Evolutionary conservation across 2,888 invertebrate species (phyloP).

Genomic region (Octodonta nipae): DNA sequence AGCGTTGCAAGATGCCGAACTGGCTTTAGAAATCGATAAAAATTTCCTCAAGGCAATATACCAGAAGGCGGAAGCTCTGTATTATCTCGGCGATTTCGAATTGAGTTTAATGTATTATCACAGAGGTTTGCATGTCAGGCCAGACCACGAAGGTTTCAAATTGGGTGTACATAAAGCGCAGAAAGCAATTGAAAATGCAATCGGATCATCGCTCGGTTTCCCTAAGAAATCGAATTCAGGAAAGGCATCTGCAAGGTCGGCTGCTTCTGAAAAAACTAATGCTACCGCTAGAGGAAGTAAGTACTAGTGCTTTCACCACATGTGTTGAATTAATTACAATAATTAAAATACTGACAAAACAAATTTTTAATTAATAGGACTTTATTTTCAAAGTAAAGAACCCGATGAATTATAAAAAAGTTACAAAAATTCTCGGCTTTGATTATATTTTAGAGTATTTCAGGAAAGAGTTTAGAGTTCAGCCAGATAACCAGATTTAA

Average conservation of each 20-base stretch:
- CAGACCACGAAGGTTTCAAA: constrained; percentile 65
- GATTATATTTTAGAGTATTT: no score
- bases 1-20: constrained; percentile 73
- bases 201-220: constrained; percentile 39
- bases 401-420: no score
- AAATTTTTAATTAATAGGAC: no score
- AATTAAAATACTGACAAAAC: no score
- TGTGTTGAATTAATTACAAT: no score
- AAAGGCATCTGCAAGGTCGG: constrained; percentile 2
- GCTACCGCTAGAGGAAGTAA: no score
- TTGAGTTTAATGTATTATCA: constrained; percentile 85
- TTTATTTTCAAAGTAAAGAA: no score
- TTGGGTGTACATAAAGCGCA: constrained; percentile 83
- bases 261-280: no score
- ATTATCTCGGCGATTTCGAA: constrained; percentile 85
- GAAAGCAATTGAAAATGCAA: constrained; percentile 86
- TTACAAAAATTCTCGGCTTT: no score
- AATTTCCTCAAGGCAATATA: constrained; percentile 62
- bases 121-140: constrained; percentile 68
- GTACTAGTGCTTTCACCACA: no score
- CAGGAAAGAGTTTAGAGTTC: no score
- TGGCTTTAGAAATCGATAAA: constrained; percentile 60
- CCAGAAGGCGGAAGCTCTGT: constrained; percentile 85
- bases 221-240: constrained; percentile 4
- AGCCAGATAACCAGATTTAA: no score